Conservation (phyloP, 2,113 vertebrate species). For the Paradoxurus hermaphroditus region DNA sequence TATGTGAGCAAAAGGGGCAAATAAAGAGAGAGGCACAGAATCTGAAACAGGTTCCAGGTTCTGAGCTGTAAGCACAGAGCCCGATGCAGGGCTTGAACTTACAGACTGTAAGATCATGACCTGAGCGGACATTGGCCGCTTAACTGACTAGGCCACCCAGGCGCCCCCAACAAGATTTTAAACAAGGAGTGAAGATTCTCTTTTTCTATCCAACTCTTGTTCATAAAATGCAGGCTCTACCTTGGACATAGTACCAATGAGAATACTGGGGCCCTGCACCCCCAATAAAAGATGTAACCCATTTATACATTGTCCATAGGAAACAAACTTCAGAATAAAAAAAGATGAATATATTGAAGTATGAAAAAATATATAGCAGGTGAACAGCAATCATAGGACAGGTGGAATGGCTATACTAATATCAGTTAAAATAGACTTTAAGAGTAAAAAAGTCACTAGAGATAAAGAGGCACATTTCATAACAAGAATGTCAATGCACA, state of each 20-base stretch:
- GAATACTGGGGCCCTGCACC: too few species aligned
- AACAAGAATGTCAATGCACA: not conserved
- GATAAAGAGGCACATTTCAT: not conserved
- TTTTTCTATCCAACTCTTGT: not conserved
- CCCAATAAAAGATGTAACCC: not conserved
- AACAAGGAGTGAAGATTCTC: not conserved
- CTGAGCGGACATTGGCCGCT: too few species aligned
- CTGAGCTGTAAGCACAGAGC: too few species aligned
- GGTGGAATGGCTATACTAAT: not conserved
- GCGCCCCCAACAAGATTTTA: not conserved
- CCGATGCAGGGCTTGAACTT: too few species aligned
- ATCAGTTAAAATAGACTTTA: not conserved
- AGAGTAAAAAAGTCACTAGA: not conserved
- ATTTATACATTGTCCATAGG: not conserved
- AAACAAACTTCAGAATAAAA: not conserved
- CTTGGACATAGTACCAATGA: not conserved
- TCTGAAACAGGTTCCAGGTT: too few species aligned
- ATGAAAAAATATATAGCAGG: not conserved
- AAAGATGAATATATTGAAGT: not conserved
- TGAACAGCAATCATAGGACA: not conserved
- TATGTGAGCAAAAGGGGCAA: too few species aligned
- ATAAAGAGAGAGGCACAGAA: too few species aligned
- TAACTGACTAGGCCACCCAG: too few species aligned
- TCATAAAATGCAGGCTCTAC: not conserved
- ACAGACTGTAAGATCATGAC: too few species aligned